Percentiles rank a stretch among this genome's conserved stretches.
Conservation (phyloP, 2,888 invertebrate genomes). For the Stenoptilia bipunctidactyla region DNA sequence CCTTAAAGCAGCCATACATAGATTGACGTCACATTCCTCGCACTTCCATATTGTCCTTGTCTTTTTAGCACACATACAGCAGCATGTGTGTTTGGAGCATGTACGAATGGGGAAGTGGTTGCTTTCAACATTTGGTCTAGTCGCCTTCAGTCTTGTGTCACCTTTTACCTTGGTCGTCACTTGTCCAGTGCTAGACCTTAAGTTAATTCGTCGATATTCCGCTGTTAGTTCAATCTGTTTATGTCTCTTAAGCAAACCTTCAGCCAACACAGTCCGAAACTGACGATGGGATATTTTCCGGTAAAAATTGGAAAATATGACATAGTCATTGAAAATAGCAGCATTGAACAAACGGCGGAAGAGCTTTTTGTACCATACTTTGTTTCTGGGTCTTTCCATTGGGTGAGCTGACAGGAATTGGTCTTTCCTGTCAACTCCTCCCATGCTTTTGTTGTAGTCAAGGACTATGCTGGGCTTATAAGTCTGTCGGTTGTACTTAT, state of each 20-base stretch:
- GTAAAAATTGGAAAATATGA: background rate
- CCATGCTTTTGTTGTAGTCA: constrained; percentile 17
- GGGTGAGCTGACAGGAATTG: constrained; percentile 20
- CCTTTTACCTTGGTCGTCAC: no score
- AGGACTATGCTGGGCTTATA: constrained; percentile 14
- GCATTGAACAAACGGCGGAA: constrained; percentile 7
- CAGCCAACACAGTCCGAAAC: background rate
- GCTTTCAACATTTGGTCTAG: constrained; percentile 6
- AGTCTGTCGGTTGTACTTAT: constrained; percentile 7
- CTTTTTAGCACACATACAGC: constrained; percentile 14
- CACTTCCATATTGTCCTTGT: constrained; percentile 19
- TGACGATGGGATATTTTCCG: background rate
- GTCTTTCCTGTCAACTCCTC: constrained; percentile 22
- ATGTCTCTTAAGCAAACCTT: constrained; percentile 2
- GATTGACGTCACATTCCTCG: constrained; percentile 14
- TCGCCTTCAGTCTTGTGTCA: background rate
- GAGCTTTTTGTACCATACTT: constrained; percentile 19
- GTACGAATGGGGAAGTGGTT: constrained; percentile 16
- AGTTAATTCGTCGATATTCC: background rate
- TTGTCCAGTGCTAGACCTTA: background rate
- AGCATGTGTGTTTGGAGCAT: constrained; percentile 11
- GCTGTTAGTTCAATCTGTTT: constrained; percentile 5
- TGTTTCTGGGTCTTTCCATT: constrained; percentile 13
- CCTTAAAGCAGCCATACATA: constrained; percentile 17
- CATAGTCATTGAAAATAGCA: background rate